Percentiles rank a stretch among this genome's conserved stretches.
Evolutionary conservation across 2,797 vertebrate species (phyloP).

Genomic region (Scolopax bukidnonensis): DNA sequence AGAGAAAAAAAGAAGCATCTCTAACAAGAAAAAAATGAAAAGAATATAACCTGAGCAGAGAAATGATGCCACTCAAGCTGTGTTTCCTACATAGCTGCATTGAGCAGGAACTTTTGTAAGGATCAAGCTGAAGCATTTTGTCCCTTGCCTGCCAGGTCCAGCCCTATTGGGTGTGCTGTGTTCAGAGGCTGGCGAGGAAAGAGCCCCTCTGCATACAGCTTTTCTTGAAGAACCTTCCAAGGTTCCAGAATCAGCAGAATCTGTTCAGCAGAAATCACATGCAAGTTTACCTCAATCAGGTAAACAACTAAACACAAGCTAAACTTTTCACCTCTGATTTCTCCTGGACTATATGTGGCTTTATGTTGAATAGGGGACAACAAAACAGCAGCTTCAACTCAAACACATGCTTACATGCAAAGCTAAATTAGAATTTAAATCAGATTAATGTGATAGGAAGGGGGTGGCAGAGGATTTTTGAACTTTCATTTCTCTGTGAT

Average conservation of each 20-base stretch:
- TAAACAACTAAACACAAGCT: background rate
- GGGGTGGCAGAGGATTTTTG: background rate
- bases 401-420: background rate
- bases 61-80: background rate
- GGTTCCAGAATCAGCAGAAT: background rate
- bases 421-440: conserved; percentile 32
- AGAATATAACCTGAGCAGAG: background rate
- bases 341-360: background rate
- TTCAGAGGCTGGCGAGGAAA: background rate
- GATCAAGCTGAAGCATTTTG: background rate
- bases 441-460: background rate
- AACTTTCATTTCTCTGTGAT: conserved; percentile 11
- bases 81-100: background rate
- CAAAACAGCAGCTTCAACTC: background rate
- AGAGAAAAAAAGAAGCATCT: background rate
- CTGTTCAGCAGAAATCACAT: background rate
- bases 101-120: background rate
- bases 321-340: background rate
- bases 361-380: background rate
- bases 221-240: background rate
- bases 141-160: background rate
- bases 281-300: background rate
- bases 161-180: background rate
- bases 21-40: background rate
- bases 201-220: background rate